phyloP scores from a whole-genome alignment of 2,797 vertebrate species.

The Fistularia commersonii region DNA sequence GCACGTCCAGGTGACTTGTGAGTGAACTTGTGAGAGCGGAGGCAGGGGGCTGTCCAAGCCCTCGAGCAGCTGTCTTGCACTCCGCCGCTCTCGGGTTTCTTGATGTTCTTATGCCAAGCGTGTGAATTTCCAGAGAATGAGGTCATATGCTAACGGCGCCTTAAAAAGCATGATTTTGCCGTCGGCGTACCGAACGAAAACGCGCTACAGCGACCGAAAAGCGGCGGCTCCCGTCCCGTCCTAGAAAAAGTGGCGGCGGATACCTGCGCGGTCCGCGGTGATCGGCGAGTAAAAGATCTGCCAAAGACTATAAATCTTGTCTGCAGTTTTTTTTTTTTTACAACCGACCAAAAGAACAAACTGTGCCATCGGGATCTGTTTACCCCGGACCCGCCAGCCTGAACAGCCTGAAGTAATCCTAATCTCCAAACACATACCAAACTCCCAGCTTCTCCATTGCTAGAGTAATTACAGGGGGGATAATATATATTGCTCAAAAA shows the following conservation, averaged over 20 bases:
- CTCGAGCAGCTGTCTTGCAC: conserved; percentile 66
- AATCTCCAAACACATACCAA: neutral
- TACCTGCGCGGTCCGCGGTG: neutral
- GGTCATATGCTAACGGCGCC: conserved; percentile 65
- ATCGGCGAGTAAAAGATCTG: conserved; percentile 1
- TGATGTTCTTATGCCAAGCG: conserved; percentile 63
- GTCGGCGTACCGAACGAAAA: conserved; percentile 51
- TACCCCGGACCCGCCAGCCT: conserved; percentile 11
- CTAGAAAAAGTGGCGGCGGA: neutral
- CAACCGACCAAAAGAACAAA: conserved; percentile 13
- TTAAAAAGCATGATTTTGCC: conserved; percentile 53
- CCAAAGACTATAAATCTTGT: conserved; percentile 19
- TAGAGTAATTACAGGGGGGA: no score
- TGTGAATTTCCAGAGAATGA: conserved; percentile 75
- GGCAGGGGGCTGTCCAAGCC: conserved; percentile 24
- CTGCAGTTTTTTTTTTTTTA: conserved; percentile 5
- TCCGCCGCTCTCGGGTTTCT: conserved; percentile 68
- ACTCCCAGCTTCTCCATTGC: neutral
- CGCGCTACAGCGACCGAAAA: neutral
- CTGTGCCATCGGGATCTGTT: conserved; percentile 18
- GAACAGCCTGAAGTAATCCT: neutral
- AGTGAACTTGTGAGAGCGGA: conserved; percentile 36
- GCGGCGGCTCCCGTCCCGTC: conserved; percentile 8
- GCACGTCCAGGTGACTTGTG: conserved; percentile 28
- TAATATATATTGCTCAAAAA: no score